A percentile compares a stretch with the other conserved stretches of the same genome.
Conservation (phyloP, 1,140 invertebrate species). For the Achatina immaculata region DNA sequence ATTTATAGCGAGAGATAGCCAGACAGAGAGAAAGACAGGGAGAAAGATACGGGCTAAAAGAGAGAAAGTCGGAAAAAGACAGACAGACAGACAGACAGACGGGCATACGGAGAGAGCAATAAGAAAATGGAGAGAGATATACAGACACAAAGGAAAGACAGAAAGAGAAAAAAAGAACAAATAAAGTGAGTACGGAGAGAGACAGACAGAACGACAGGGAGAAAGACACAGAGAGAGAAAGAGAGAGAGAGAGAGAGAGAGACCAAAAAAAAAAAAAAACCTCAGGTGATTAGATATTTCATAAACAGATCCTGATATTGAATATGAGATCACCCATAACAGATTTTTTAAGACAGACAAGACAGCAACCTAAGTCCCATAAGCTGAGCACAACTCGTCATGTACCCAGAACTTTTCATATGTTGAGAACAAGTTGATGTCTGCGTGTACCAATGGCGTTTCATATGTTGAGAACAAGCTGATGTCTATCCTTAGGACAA, state of each 20-base stretch:
- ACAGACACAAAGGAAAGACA: not conserved
- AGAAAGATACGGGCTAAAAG: not conserved
- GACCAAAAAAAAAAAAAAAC: not conserved
- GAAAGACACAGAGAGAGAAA: not conserved
- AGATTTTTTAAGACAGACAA: no score
- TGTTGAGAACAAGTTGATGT: no score
- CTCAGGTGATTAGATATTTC: not conserved
- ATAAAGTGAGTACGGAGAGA: not conserved
- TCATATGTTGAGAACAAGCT: no score
- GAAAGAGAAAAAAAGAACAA: not conserved
- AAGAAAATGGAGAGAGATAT: not conserved
- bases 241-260: slow-evolving; percentile 17
- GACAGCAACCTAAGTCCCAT: no score
- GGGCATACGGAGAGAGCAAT: not conserved
- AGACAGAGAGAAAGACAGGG: not conserved
- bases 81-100: no score
- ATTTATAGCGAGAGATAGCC: no score
- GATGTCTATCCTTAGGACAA: no score
- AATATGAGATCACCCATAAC: no score
- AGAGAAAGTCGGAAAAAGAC: not conserved
- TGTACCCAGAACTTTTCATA: no score
- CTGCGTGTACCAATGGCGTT: no score
- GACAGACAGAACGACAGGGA: not conserved
- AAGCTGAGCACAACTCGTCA: no score
- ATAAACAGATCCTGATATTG: no score